Evolutionary conservation across 2,113 vertebrate species (phyloP).

Genomic region (Chinchilla lanigera): DNA sequence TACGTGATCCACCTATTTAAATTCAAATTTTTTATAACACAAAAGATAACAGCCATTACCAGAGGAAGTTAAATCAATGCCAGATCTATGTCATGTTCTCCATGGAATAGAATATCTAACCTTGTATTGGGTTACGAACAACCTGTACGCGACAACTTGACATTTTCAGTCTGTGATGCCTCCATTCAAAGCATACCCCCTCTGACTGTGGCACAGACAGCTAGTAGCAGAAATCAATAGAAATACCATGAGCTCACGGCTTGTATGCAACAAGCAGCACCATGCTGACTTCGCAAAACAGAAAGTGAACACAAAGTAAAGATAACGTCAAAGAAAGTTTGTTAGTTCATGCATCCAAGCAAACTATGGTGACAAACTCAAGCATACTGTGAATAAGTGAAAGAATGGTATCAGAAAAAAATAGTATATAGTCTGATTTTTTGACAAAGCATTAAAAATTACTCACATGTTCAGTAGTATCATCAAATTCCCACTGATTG

Average conservation of each 20-base stretch:
- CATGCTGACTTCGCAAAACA: slow-evolving; percentile 77
- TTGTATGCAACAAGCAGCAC: slow-evolving; percentile 55
- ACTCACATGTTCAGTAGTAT: slow-evolving; percentile 99
- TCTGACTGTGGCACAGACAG: slow-evolving; percentile 24
- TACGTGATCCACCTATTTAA: not conserved
- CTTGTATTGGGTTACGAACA: not conserved
- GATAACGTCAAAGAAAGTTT: slow-evolving; percentile 61
- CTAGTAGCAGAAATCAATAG: slow-evolving; percentile 82
- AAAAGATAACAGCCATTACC: not conserved
- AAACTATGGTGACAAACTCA: slow-evolving; percentile 61
- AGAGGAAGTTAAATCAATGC: not conserved
- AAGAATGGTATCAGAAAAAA: slow-evolving; percentile 57
- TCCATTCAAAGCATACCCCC: slow-evolving; percentile 17
- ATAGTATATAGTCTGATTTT: slow-evolving; percentile 72
- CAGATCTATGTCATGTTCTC: not conserved
- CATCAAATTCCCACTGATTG: slow-evolving; percentile 99
- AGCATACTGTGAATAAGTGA: slow-evolving; percentile 66
- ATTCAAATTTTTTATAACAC: not conserved
- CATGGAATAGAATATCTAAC: not conserved
- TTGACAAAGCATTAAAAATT: slow-evolving; percentile 79
- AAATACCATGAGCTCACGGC: not conserved
- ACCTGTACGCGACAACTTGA: not conserved
- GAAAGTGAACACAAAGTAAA: slow-evolving; percentile 14
- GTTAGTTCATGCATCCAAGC: slow-evolving; percentile 86
- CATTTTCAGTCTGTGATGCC: not conserved